phyloP scores from a whole-genome alignment of 1,140 invertebrate species.

The Danaus melanippus region DNA sequence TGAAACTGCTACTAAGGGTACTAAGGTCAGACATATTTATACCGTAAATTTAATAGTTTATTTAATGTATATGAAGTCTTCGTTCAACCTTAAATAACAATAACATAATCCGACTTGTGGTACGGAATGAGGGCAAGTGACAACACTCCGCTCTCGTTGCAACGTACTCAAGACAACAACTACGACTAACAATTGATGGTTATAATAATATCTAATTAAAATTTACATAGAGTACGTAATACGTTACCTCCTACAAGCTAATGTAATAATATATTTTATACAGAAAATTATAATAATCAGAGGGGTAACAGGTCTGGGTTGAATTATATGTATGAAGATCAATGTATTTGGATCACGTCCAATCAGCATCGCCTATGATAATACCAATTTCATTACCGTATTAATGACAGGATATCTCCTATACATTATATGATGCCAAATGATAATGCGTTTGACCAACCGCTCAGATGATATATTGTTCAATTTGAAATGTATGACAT shows the following conservation, averaged over 20 bases:
- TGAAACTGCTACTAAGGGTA: no score
- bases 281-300: not conserved
- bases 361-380: constrained; percentile 2
- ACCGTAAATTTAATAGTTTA: no score
- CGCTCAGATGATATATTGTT: no score
- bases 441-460: constrained; percentile 11
- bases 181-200: not conserved
- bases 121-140: constrained; percentile 44
- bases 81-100: no score
- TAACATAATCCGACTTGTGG: constrained; percentile 9
- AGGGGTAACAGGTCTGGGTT: not conserved
- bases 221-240: no score
- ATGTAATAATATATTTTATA: not conserved
- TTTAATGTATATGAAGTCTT: no score
- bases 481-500: no score
- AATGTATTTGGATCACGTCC: constrained; percentile 8
- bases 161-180: constrained; percentile 1
- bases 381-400: constrained; percentile 8
- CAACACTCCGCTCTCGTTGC: constrained; percentile 31
- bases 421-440: constrained; percentile 10
- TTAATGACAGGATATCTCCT: constrained; percentile 10
- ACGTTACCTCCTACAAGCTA: no score
- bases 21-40: no score
- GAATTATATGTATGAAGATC: not conserved
- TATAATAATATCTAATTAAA: no score